These are phyloP conservation scores for Hippocampus mohnikei DNA, from an alignment of 2,113 vertebrate genomes.

Conservation along the genomic window DNA sequence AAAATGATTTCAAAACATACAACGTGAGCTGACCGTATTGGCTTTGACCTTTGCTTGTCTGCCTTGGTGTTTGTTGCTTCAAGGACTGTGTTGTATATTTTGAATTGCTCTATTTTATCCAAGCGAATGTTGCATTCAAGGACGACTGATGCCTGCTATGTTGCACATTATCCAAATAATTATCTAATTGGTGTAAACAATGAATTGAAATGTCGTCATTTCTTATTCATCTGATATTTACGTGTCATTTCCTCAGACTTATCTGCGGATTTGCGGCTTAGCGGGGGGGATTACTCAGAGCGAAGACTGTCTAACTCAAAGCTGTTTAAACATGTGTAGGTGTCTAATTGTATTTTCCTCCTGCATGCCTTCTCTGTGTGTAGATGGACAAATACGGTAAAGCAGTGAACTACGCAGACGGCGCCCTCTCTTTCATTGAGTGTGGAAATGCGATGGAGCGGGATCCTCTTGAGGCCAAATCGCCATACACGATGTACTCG, in stretches of 20 bases:
- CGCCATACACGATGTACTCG: conserved; percentile 97
- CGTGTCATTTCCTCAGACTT: conserved; percentile 38
- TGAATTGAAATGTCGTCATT: conserved; percentile 54
- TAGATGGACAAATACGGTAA: conserved; percentile 97
- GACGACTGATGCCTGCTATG: conserved; percentile 51
- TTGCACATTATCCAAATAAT: conserved; percentile 55
- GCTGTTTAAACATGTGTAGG: conserved; percentile 18
- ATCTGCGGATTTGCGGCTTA: conserved; percentile 47
- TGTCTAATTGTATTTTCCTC: conserved; percentile 12
- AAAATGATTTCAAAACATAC: conserved; percentile 16
- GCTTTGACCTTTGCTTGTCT: background rate
- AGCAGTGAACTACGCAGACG: conserved; percentile 96
- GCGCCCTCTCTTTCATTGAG: conserved; percentile 95
- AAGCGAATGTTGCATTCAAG: conserved; percentile 38
- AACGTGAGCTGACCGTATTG: conserved; percentile 7
- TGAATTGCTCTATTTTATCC: conserved; percentile 47
- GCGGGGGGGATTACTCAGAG: conserved; percentile 45
- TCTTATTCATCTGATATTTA: conserved; percentile 55
- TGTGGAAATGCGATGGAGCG: conserved; percentile 98
- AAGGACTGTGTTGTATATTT: conserved; percentile 40
- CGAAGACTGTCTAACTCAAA: conserved; percentile 19
- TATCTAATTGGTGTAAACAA: conserved; percentile 44
- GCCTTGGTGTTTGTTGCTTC: conserved; percentile 20
- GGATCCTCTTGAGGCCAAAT: conserved; percentile 95
- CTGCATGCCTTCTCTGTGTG: background rate